Evolutionary conservation across 1,140 invertebrate genomes (phyloP), one percentile per base, ranked within the genome.

Genomic region (Saccostrea glomerata): DNA sequence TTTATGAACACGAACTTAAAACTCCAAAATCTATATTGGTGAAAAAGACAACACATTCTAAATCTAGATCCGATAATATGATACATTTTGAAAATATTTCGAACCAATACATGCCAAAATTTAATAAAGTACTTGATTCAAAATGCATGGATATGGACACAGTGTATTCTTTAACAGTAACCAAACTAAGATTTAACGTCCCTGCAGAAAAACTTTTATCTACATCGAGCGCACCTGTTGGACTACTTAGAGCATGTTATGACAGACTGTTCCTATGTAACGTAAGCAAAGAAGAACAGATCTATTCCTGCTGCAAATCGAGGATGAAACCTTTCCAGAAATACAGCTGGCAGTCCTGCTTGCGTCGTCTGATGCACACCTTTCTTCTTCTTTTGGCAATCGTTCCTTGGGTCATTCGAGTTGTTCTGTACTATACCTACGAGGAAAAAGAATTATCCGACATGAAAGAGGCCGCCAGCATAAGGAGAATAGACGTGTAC

Each of bases 351-450:
- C 54, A 83, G 36, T 20, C 12, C 7, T 83, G 30, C 23, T 23
- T 83, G 23, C 40, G 20, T n/a, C 36, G 40, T 54, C 6, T 83
- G 82, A 83, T 83, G 82, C 54, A 54, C 36, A n/a, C 40, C 13
- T 47, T 83, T 20, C 17, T 83, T 4, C 82, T 83, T n/a, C 40
- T 83, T 11, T 54, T 83, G 40, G n/a, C 30, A 47, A 23, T 9
- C 36, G 20, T 83, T 54, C 82, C 82, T 40, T 83, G 82, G 82
- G 23, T 55, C 20, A 47, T 83, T 83, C 82, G 82, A 15, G 17
- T 83, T 30, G 11, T 55, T 54, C 36, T 83, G 40, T 83, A 83
- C 17, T 83, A 83, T 23, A 54, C 30, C 9, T 47, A 83, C 54
- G 82, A 83, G 54, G 40, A 83, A 6, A 47, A n/a, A 17, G 82